Percentiles rank a stretch among this genome's conserved stretches.
phyloP scores from a whole-genome alignment of 92 coral and sea anemone species.

The Epizoanthus fatuus region DNA sequence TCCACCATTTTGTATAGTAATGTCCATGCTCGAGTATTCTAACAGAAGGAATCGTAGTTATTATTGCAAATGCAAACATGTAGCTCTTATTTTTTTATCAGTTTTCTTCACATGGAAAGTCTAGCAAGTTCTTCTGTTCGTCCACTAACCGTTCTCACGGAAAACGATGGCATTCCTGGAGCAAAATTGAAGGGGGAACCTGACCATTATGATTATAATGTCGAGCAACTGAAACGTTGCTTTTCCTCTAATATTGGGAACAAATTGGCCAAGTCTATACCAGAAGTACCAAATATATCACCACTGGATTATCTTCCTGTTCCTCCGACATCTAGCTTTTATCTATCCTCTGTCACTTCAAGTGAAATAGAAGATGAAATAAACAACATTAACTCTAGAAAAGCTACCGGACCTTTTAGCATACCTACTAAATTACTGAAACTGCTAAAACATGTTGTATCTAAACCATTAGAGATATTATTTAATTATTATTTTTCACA shows the following conservation, averaged over 20 bases:
- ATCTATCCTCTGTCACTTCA: slow-evolving; percentile 32
- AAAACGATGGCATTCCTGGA: too few species aligned
- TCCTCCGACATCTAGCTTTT: slow-evolving; percentile 28
- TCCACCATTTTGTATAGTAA: too few species aligned
- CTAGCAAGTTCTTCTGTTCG: too few species aligned
- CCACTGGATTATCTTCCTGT: slow-evolving; percentile 10
- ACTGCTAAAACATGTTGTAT: slow-evolving; percentile 16
- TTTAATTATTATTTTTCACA: slow-evolving; percentile 41
- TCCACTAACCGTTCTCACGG: too few species aligned
- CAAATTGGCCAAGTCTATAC: slow-evolving; percentile 34
- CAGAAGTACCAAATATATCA: slow-evolving; percentile 18
- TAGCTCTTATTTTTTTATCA: too few species aligned
- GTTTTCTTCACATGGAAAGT: too few species aligned
- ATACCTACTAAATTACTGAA: slow-evolving; percentile 58
- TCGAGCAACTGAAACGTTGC: too few species aligned
- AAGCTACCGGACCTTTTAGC: slow-evolving; percentile 61
- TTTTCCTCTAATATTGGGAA: slow-evolving; percentile 52
- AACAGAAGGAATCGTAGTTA: too few species aligned
- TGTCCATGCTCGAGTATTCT: too few species aligned
- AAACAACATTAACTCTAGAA: slow-evolving; percentile 33
- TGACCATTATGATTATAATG: too few species aligned
- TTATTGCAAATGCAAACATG: too few species aligned
- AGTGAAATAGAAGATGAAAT: slow-evolving; percentile 47
- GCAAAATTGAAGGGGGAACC: too few species aligned
- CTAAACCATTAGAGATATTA: slow-evolving; percentile 41